phyloP scores from a whole-genome alignment of 2,113 vertebrate species.

The Bungarus multicinctus region DNA sequence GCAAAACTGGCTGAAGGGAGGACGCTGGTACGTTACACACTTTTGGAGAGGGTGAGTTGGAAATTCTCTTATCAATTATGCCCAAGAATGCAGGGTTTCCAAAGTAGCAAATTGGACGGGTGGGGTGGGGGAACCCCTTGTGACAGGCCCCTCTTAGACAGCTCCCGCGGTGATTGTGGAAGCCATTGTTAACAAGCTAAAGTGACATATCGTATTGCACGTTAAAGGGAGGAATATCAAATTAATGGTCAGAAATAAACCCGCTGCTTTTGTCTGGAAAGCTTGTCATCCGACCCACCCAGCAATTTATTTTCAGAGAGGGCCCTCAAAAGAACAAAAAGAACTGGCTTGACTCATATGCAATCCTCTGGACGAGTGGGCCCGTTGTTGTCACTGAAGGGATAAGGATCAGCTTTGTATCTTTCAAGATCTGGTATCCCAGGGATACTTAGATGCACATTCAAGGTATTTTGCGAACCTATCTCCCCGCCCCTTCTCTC shows the following conservation, averaged over 20 bases:
- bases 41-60: slow-evolving; percentile 2
- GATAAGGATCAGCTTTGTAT: slow-evolving; percentile 31
- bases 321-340: slow-evolving; percentile 10
- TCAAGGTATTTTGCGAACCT: background rate
- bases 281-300: slow-evolving; percentile 49
- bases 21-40: background rate
- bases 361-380: slow-evolving; percentile 41
- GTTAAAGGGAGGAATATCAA: slow-evolving; percentile 68
- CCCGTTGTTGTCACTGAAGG: slow-evolving; percentile 17
- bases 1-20: slow-evolving; percentile 23
- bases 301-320: slow-evolving; percentile 62
- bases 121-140: slow-evolving; percentile 30
- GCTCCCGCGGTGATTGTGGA: slow-evolving; percentile 43
- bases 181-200: slow-evolving; percentile 59
- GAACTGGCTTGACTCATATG: slow-evolving; percentile 5
- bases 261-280: slow-evolving; percentile 67
- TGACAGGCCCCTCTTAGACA: slow-evolving; percentile 43
- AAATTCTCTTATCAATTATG: slow-evolving; percentile 38
- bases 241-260: slow-evolving; percentile 70
- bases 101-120: slow-evolving; percentile 32
- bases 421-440: slow-evolving; percentile 28
- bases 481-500: background rate
- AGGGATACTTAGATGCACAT: background rate
- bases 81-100: slow-evolving; percentile 55
- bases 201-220: slow-evolving; percentile 68